Base-by-base conservation (phyloP, 2,113 vertebrate genomes). In the Otus sunia region DNA sequence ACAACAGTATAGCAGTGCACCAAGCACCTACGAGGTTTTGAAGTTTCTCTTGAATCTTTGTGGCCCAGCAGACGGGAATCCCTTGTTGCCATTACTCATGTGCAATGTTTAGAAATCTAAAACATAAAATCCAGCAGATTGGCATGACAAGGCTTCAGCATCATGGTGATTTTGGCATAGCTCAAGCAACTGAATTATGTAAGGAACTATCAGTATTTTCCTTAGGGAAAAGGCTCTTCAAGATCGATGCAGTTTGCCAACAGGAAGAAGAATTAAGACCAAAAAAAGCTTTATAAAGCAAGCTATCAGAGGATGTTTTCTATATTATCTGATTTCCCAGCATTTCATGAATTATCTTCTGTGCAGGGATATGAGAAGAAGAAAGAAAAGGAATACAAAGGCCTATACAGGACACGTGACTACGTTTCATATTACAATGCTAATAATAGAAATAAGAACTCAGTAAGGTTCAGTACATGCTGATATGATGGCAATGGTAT, bases 361-460 rank as follows among this genome's bases (percentile, higher is more conserved):
- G 26, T 67, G 72, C 29, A 83, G 32, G 23, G 59, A 68, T 58
- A 92, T 10, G 52, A 86, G 92, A 88, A 74, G 67, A 94, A 89
- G 37, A 80, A 83, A 92, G 27, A 92, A 62, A 82, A 79, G 20
- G 55, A 86, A 87, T 72, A 93, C 55, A 43, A 81, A 77, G 79
- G 63, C 72, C 56, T 37, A 39, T 5, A 67, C 12, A 12, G 27
- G 34, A 19, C 80, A 86, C 1, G 0, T 75, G 66, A 95, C 56
- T 53, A 37, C 71, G 93, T 78, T 91, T 96, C 87, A 71, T 82
- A 85, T 95, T 94, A 93, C 95, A 96, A n/a, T 9, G 55, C 72
- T 96, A 96, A 95, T 88, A 92, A 94, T 36, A 93, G 88, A 90
- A 90, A 80, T 71, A 76, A 85, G 60, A 95, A 80, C 71, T 76